These are phyloP conservation scores for Agelaius tricolor DNA, from an alignment of 2,113 vertebrate species.

Conservation along the genomic window DNA sequence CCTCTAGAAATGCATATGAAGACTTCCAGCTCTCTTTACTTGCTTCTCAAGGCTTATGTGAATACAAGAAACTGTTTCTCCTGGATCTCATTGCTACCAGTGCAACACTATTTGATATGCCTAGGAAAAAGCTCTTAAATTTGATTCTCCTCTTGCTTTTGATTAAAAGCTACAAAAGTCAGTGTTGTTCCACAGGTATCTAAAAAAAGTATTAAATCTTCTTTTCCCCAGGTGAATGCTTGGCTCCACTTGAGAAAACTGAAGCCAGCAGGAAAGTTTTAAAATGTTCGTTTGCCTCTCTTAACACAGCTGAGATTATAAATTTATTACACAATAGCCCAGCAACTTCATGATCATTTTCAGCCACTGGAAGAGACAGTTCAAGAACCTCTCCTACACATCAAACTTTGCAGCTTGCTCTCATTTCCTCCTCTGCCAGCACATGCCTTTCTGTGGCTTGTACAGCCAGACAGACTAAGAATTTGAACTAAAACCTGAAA, in stretches of 20 bases:
- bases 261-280: background rate
- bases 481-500: background rate
- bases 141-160: background rate
- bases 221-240: background rate
- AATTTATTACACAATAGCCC: background rate
- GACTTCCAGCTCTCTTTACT: background rate
- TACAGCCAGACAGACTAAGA: background rate
- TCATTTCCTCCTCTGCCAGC: background rate
- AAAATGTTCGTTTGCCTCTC: background rate
- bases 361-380: background rate
- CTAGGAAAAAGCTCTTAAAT: background rate
- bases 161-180: background rate
- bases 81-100: background rate
- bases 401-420: background rate
- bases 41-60: background rate
- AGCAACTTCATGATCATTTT: background rate
- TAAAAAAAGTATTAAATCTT: background rate
- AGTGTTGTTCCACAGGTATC: background rate
- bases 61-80: background rate
- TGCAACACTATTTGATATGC: background rate
- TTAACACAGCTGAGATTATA: background rate
- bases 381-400: background rate
- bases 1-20: background rate
- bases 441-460: background rate
- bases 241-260: background rate